A percentile compares a stretch with the other conserved stretches of the same genome.
Conservation (phyloP, 2,888 invertebrate genomes). For the Clepsis dumicolana region DNA sequence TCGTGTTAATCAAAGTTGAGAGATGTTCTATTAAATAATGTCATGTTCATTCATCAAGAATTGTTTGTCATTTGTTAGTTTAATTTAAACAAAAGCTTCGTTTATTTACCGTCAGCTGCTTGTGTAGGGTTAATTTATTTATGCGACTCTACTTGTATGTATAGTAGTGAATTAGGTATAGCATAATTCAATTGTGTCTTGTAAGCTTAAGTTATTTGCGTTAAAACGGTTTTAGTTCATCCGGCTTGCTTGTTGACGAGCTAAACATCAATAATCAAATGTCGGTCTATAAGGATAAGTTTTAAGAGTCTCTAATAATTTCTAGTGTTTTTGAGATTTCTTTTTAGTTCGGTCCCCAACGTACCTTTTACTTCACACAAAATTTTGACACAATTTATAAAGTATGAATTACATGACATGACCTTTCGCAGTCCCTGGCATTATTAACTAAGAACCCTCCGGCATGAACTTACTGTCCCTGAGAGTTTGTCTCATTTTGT, state of each 20-base stretch:
- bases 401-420: slow-evolving; percentile 12
- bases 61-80: neutral
- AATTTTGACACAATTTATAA: slow-evolving; percentile 2
- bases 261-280: neutral
- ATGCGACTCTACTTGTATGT: too few species aligned
- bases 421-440: neutral
- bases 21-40: neutral
- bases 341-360: neutral
- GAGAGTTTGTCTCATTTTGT: neutral
- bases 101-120: too few species aligned
- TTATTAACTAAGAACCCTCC: neutral
- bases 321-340: slow-evolving; percentile 21
- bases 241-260: neutral
- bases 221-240: too few species aligned
- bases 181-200: too few species aligned
- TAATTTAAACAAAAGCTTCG: too few species aligned
- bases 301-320: slow-evolving; percentile 11
- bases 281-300: slow-evolving; percentile 3
- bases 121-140: too few species aligned
- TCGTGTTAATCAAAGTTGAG: neutral
- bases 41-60: neutral
- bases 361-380: slow-evolving; percentile 10
- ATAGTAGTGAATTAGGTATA: too few species aligned
- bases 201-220: too few species aligned
- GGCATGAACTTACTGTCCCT: neutral